Evolutionary conservation across 2,888 invertebrate genomes (phyloP).

Genomic region (Trisateles emortualis): DNA sequence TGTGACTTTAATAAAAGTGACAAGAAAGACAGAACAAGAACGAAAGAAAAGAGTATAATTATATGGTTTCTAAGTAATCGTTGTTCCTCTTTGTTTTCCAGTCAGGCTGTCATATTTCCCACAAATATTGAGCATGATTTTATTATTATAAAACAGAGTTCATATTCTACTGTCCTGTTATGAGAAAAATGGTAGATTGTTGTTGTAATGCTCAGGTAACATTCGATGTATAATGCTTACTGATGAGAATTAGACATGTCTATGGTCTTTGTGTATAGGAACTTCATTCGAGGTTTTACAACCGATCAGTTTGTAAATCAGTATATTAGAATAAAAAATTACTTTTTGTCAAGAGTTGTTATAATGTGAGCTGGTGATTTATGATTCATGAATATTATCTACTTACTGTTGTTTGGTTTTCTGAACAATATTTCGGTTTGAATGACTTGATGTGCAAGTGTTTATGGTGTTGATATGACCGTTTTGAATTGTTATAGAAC

Average conservation of each 20-base stretch:
- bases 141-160: constrained; percentile 50
- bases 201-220: constrained; percentile 50
- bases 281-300: not conserved
- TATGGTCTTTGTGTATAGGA: constrained; percentile 6
- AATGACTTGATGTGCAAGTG: not conserved
- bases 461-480: constrained; percentile 3
- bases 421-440: not conserved
- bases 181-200: constrained; percentile 55
- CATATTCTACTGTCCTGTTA: constrained; percentile 56
- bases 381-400: constrained; percentile 6
- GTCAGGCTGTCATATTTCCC: constrained; percentile 23
- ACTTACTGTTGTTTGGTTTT: not conserved
- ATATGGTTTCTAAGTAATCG: no score
- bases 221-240: constrained; percentile 24
- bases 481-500: constrained; percentile 48
- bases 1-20: no score
- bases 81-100: not conserved
- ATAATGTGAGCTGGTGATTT: constrained; percentile 4
- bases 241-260: constrained; percentile 23
- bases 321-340: constrained; percentile 7
- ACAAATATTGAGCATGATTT: constrained; percentile 41
- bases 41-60: no score
- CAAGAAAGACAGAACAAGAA: no score
- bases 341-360: constrained; percentile 10
- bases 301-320: constrained; percentile 9